Conservation (phyloP, 1,140 invertebrate genomes). For the Rhyzopertha dominica region DNA sequence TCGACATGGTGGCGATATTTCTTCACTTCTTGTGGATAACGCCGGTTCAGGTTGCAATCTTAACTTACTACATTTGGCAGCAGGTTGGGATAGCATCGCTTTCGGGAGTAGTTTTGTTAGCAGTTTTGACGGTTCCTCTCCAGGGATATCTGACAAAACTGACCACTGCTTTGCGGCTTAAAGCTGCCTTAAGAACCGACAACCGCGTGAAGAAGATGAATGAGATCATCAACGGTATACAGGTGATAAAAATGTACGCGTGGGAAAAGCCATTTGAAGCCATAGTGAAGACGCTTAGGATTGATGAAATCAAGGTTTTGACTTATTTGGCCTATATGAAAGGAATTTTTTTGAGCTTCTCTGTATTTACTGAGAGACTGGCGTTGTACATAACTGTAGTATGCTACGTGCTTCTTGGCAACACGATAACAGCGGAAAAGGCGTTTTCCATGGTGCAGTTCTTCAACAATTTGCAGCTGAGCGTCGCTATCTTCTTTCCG, state of each 20-base stretch:
- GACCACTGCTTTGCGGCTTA: slow-evolving; percentile 51
- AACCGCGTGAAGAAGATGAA: slow-evolving; percentile 74
- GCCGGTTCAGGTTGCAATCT: slow-evolving; percentile 65
- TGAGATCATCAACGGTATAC: slow-evolving; percentile 67
- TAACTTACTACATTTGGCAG: slow-evolving; percentile 50
- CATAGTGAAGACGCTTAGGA: slow-evolving; percentile 53
- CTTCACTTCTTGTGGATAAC: slow-evolving; percentile 67
- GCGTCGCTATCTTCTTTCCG: slow-evolving; percentile 68
- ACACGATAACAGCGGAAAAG: slow-evolving; percentile 56
- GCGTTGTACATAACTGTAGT: slow-evolving; percentile 64
- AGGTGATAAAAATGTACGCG: slow-evolving; percentile 79
- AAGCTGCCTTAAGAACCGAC: slow-evolving; percentile 66
- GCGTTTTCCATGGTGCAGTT: slow-evolving; percentile 67
- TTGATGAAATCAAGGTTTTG: slow-evolving; percentile 47
- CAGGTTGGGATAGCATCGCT: slow-evolving; percentile 60
- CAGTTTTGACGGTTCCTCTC: slow-evolving; percentile 55
- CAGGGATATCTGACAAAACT: slow-evolving; percentile 56
- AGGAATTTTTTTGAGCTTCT: slow-evolving; percentile 65
- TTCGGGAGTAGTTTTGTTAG: slow-evolving; percentile 58
- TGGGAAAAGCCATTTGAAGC: slow-evolving; percentile 71
- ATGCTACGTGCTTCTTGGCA: slow-evolving; percentile 57
- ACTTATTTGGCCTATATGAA: slow-evolving; percentile 61
- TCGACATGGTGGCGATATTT: slow-evolving; percentile 62
- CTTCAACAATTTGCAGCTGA: slow-evolving; percentile 62
- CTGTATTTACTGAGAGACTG: slow-evolving; percentile 61